Percentiles rank a stretch among this genome's conserved stretches.
These are phyloP conservation scores for Phania funesta DNA, from an alignment of 2,888 invertebrate species.

Conservation along the genomic window DNA sequence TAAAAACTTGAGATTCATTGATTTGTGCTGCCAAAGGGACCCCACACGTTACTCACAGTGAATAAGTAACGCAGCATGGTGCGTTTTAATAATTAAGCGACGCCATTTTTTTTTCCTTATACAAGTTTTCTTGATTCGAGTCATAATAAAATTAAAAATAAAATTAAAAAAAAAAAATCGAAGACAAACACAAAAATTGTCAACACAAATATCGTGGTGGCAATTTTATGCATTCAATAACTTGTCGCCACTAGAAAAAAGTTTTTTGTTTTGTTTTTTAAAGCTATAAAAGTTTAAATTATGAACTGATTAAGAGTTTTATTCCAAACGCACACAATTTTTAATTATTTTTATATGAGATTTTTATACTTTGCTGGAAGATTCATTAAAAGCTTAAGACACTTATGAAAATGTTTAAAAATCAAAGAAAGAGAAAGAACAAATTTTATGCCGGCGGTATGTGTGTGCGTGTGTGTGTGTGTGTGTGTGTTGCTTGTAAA, in stretches of 20 bases:
- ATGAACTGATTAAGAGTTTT: slow-evolving; percentile 54
- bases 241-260: slow-evolving; percentile 34
- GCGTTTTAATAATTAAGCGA: slow-evolving; percentile 62
- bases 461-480: slow-evolving; percentile 1
- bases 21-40: slow-evolving; percentile 46
- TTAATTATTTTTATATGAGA: slow-evolving; percentile 61
- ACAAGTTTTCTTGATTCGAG: slow-evolving; percentile 17
- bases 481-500: not conserved
- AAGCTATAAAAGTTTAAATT: slow-evolving; percentile 57
- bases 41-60: slow-evolving; percentile 55
- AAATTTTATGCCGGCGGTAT: slow-evolving; percentile 20
- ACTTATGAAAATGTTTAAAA: slow-evolving; percentile 23
- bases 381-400: slow-evolving; percentile 62
- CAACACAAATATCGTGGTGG: slow-evolving; percentile 47
- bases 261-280: not conserved
- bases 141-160: not conserved
- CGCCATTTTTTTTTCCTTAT: slow-evolving; percentile 60
- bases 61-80: slow-evolving; percentile 64
- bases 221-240: slow-evolving; percentile 58
- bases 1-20: slow-evolving; percentile 48
- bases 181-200: slow-evolving; percentile 52
- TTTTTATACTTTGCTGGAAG: slow-evolving; percentile 5
- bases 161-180: too few relatives aligned
- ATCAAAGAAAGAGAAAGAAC: not conserved
- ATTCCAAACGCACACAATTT: slow-evolving; percentile 25